Conservation (phyloP, 2,888 invertebrate species). For the Hydrotaea cyrtoneurina region DNA sequence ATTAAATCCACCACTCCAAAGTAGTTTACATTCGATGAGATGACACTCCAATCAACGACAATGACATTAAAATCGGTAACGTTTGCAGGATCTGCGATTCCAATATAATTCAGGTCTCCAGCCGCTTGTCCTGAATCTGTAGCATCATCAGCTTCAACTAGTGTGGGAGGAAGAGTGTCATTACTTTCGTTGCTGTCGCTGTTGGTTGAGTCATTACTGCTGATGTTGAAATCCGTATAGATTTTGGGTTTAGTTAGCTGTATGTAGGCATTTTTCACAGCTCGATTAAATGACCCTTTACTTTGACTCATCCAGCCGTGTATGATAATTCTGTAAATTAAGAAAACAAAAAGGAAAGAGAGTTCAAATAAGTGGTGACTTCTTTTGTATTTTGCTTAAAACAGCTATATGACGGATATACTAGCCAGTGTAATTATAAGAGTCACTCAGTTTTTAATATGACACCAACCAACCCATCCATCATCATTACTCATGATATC, state of each 20-base stretch:
- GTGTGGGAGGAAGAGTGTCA: slow-evolving; percentile 38
- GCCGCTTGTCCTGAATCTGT: slow-evolving; percentile 28
- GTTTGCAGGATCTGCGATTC: slow-evolving; percentile 14
- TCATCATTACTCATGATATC: slow-evolving; percentile 6
- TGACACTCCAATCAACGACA: slow-evolving; percentile 79
- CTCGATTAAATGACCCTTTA: slow-evolving; percentile 77
- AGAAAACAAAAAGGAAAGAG: slow-evolving; percentile 48
- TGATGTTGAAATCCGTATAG: neutral
- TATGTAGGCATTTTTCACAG: slow-evolving; percentile 78
- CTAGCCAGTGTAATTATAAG: neutral
- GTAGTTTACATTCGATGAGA: slow-evolving; percentile 78
- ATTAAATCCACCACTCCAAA: slow-evolving; percentile 76
- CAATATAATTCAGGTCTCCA: neutral
- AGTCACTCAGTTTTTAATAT: too few species aligned
- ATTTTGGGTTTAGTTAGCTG: slow-evolving; percentile 69
- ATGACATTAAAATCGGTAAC: slow-evolving; percentile 77
- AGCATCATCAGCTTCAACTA: neutral
- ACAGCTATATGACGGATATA: neutral
- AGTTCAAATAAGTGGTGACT: neutral
- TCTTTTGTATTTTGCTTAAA: neutral
- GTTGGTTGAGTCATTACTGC: slow-evolving; percentile 5
- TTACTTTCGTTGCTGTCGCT: slow-evolving; percentile 12
- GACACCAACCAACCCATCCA: too few species aligned
- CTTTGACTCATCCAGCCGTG: slow-evolving; percentile 80
- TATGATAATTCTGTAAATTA: slow-evolving; percentile 78